Evolutionary conservation across 2,797 vertebrate genomes (phyloP).

Genomic region (Acrocephalus scirpaceus): DNA sequence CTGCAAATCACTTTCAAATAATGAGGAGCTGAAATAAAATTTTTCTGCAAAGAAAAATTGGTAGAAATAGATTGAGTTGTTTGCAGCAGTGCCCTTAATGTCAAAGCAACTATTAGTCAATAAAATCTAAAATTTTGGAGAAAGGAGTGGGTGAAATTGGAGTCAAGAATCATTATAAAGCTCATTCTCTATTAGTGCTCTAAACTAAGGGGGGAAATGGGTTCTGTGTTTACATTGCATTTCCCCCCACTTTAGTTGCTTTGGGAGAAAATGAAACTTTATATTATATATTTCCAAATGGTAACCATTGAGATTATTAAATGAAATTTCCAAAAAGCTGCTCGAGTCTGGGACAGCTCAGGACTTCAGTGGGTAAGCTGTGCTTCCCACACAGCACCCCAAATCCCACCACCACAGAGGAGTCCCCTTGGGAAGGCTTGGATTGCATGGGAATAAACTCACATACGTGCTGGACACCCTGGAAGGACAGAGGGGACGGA

Average conservation of each 20-base stretch:
- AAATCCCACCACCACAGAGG: not conserved
- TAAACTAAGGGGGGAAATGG: not conserved
- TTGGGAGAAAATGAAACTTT: not conserved
- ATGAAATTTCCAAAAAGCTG: not conserved
- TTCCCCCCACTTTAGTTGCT: not conserved
- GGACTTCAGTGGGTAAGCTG: fast-evolving
- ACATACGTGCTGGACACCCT: fast-evolving
- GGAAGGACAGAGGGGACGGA: not conserved
- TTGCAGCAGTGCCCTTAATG: not conserved
- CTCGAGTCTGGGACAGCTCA: not conserved
- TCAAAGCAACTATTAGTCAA: not conserved
- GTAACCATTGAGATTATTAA: not conserved
- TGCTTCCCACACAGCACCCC: not conserved
- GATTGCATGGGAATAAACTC: fast-evolving
- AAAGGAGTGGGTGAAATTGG: not conserved
- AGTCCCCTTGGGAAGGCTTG: fast-evolving
- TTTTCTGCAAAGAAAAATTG: not conserved
- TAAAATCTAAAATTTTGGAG: not conserved
- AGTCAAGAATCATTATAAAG: not conserved
- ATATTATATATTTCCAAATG: not conserved
- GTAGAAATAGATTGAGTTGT: conserved; percentile 7
- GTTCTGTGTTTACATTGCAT: not conserved
- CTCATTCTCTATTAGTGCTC: not conserved
- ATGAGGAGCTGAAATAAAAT: conserved; percentile 26
- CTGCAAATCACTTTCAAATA: conserved; percentile 32